Evolutionary conservation across 2,113 vertebrate genomes (phyloP), one percentile per base, ranked within the genome.

Genomic region (Austrofundulus limnaeus): DNA sequence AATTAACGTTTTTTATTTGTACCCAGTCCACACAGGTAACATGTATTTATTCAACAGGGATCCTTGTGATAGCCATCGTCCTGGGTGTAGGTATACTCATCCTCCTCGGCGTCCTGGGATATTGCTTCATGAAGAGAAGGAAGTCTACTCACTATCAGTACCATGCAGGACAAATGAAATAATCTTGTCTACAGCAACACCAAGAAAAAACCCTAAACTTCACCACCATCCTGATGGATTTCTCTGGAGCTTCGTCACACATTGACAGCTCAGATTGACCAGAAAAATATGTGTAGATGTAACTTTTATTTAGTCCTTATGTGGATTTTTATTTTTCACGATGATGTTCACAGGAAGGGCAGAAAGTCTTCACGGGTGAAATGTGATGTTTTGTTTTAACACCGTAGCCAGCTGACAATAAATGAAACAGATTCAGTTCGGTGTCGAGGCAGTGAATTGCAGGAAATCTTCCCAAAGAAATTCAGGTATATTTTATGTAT

Each of bases 101-200:
- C 48, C 80, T 96, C 5, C 66, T 96, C 3, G 77, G 57, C 8
- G 17, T 97, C 51, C 85, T 98, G 10, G 78, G 86, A 19, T 98
- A 94, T 87, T 97, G 90, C 88, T 69, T 92, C 58, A 16, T 95
- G 61, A 96, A 94, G 87, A 91, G 87, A 16, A 93, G 77, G 79
- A 87, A 90, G 61, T 65, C 7, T n/a, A 49, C 9, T 0, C 88
- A 82, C 93, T 0, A 86, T 88, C 0, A 92, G 93, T 66, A 94
- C 88, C 46, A 90, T 90, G 41, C 67, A 91, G 0, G 95, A 94
- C 66, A 94, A 97, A 88, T 93, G 89, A 0, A 94, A 96, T 51
- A 93, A 85, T 48, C 90, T 96, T 49, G 95, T 98, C 72, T 97
- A 96, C 84, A 95, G 94, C 80, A 93, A 84, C 79, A 92, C 94